Conservation (phyloP, 2,888 invertebrate genomes). For the Leptinotarsa haldemani region DNA sequence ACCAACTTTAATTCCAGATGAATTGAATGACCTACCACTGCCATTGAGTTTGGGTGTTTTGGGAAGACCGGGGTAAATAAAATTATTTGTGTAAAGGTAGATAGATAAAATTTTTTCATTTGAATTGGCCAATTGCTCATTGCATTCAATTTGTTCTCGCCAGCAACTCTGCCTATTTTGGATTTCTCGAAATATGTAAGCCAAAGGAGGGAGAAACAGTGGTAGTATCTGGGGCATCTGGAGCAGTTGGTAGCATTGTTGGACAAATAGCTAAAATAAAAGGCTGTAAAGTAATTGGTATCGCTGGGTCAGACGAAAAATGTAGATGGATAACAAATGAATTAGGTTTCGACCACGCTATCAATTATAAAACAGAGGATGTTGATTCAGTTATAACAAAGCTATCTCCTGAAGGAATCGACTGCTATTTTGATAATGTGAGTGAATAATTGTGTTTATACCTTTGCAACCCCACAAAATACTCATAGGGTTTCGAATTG, state of each 20-base stretch:
- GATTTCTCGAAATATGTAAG: constrained; percentile 76
- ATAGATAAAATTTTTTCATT: no score
- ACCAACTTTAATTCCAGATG: constrained; percentile 59
- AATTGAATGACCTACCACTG: constrained; percentile 69
- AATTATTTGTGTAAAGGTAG: background rate
- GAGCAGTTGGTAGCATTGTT: constrained; percentile 82
- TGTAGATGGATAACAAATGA: constrained; percentile 75
- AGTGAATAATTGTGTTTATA: constrained; percentile 50
- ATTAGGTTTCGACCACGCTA: constrained; percentile 75
- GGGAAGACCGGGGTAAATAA: constrained; percentile 78
- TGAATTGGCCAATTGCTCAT: background rate
- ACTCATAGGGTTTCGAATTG: no score
- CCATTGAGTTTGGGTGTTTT: constrained; percentile 76
- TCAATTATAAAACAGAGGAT: constrained; percentile 77
- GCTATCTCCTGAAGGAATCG: constrained; percentile 76
- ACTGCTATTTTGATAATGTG: constrained; percentile 84
- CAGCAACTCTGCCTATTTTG: constrained; percentile 81
- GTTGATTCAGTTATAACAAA: constrained; percentile 69
- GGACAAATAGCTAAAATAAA: constrained; percentile 83
- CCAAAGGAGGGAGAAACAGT: constrained; percentile 80
- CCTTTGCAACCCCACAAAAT: no score
- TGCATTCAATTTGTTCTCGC: background rate
- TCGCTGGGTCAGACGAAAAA: constrained; percentile 79
- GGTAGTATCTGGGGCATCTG: constrained; percentile 81
- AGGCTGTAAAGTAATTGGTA: constrained; percentile 77